These are phyloP conservation scores for Drosophila barbarae DNA, from an alignment of 2,888 invertebrate genomes.

Conservation along the genomic window DNA sequence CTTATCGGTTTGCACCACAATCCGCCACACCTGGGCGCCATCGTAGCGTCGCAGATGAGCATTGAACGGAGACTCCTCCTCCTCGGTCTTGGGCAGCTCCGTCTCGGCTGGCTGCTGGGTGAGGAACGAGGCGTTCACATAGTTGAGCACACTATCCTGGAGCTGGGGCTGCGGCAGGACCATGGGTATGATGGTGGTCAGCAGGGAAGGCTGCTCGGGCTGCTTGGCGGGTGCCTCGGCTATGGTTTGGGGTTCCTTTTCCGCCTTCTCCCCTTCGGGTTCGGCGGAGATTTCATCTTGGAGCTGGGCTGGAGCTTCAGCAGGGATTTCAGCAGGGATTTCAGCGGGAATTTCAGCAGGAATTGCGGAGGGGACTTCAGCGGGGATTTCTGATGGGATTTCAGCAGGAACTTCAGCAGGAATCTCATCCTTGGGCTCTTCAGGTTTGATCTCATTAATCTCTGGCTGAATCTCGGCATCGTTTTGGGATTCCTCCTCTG, in stretches of 20 bases:
- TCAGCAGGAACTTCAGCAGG: neutral
- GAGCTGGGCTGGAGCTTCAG: neutral
- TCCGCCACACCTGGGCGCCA: slow-evolving; percentile 89
- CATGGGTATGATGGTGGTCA: slow-evolving; percentile 71
- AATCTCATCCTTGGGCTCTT: slow-evolving; percentile 10
- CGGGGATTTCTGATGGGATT: neutral
- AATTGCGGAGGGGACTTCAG: neutral
- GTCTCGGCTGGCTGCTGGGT: slow-evolving; percentile 23
- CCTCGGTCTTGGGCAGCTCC: slow-evolving; percentile 39
- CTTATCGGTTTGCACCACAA: slow-evolving; percentile 81
- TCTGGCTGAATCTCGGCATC: slow-evolving; percentile 10
- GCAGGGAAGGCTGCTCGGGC: slow-evolving; percentile 47
- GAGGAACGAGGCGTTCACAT: slow-evolving; percentile 74
- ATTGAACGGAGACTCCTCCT: slow-evolving; percentile 49
- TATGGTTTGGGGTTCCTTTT: neutral
- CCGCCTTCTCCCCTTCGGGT: slow-evolving; percentile 3
- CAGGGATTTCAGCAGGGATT: neutral
- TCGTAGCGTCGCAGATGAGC: slow-evolving; percentile 83
- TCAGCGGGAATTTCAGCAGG: neutral
- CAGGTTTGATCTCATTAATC: slow-evolving; percentile 10
- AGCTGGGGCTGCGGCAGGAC: slow-evolving; percentile 37
- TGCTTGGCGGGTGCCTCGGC: slow-evolving; percentile 17
- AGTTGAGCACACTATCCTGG: slow-evolving; percentile 74
- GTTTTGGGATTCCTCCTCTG: slow-evolving; percentile 12
- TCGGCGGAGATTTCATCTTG: slow-evolving; percentile 7